Evolutionary conservation across 1,140 invertebrate genomes (phyloP), one percentile per base, ranked within the genome.

Genomic region (Pseudoatta argentina): DNA sequence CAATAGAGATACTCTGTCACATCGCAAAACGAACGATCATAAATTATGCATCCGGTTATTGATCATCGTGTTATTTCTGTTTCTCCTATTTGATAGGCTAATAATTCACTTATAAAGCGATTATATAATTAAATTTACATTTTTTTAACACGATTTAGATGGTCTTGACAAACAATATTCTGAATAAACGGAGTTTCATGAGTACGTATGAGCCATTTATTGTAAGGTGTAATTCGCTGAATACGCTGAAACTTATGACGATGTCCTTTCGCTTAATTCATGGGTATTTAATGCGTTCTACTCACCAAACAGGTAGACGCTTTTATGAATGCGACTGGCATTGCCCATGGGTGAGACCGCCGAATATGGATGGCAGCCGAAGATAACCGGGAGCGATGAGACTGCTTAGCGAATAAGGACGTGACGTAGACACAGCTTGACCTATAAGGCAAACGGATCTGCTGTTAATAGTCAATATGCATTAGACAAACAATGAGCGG

Each of bases 401-500:
- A 88, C 89, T 86, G 88, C 73, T 89, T 75, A 86, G 67, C 88
- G 87, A 93, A 93, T 93, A 92, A 92, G 92, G 91, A 93, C 90
- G 92, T 93, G 93, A 93, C 93, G 87, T 88, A 89, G 90, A 87
- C 71, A 67, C 79, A 77, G 82, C 59, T 79, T 78, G 24, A 81
- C 92, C 73, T 91, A 92, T 93, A 93, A 91, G 93, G 93, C 82
- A 88, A 89, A 91, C 92, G 92, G 90, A 93, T 93, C 86, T 86
- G 91, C 88, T 93, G 92, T 91, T 93, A 93, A 93, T 90, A 90
- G 88, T 91, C 91, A 92, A 88, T 91, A 88, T 91, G 90, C 88
- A 93, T 93, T 92, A 89, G 86, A 91, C 86, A 91, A 71, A 93
- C 92, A 93, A 93, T 93, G 85, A 92, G 92, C 88, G 92, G 92